These are phyloP conservation scores for Serrognathus titanus DNA, from an alignment of 2,888 invertebrate genomes.

Conservation along the genomic window DNA sequence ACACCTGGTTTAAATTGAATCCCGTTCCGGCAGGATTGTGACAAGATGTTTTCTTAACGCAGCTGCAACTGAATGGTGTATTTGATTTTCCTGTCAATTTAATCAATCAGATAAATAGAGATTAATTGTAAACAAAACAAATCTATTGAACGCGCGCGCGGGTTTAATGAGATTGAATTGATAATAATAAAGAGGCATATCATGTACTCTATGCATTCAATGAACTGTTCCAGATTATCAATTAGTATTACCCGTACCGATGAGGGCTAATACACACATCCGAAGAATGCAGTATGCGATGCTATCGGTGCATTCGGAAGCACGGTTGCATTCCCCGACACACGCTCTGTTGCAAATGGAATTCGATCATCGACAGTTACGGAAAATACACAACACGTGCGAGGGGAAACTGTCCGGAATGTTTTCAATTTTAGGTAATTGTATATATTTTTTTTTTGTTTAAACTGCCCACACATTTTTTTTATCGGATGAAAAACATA, in stretches of 20 bases:
- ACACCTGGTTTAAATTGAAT: no score
- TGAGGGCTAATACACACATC: neutral
- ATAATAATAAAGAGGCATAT: conserved; percentile 1
- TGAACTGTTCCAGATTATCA: neutral
- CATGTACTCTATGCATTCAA: neutral
- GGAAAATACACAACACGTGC: neutral
- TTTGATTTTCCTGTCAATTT: conserved; percentile 5
- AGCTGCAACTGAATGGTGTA: neutral
- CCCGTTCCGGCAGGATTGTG: no score
- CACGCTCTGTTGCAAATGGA: neutral
- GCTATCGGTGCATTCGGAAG: conserved; percentile 5
- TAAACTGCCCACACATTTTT: no score
- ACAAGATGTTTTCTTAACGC: neutral
- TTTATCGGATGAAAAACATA: no score
- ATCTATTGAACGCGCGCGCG: conserved; percentile 10
- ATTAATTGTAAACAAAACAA: conserved; percentile 12
- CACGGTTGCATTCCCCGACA: conserved; percentile 7
- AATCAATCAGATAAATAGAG: conserved; percentile 10
- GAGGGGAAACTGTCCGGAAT: no score
- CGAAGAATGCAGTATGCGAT: conserved; percentile 2
- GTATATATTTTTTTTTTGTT: no score
- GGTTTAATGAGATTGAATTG: neutral
- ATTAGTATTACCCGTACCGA: conserved; percentile 1
- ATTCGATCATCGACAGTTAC: neutral
- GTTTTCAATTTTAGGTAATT: no score